Base-by-base conservation (phyloP, 2,888 invertebrate species). In the Melanostoma scalare region DNA sequence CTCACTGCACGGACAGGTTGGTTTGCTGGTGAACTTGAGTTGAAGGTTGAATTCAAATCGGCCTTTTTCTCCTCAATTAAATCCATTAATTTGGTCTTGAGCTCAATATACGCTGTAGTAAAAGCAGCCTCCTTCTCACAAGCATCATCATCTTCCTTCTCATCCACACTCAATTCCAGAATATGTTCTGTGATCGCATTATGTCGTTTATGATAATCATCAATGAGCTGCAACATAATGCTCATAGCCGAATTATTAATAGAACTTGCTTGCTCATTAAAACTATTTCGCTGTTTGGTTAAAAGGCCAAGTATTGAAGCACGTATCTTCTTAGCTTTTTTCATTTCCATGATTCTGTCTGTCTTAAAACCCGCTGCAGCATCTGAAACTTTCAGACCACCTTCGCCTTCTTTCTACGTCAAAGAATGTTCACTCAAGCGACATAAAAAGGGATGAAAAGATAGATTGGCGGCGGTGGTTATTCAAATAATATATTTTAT, bases 251-350 rank as follows among this genome's bases (percentile, higher is more conserved):
- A 63, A 48, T 63, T 9, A n/a, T 6, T 48, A 36, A 50, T 48
- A 4, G 33, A 10, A 1, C 20, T 36, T 46, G 35, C 36, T 5
- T 38, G 33, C n/a, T 48, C 48, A 35, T 5, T 31, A 38, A 63
- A 50, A 31, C 20, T 20, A 35, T 63, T 63, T 9, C 38, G 40
- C 20, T 63, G 63, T 38, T 63, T 63, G 0, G 48, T 38, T 9
- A 63, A 20, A 5, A 63, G 30, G 2, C 63, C 63, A 2, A 63
- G n/a, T 38, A 63, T 38, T 35, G 63, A 50, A n/a, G 63, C 50
- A 35, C 36, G 38, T 9, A 63, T 35, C 36, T 50, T 63, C 6
- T 63, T 63, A 3, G 63, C 63, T 38, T 48, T 63, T 48, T 63
- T 63, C 10, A 50, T 30, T 42, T 58, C 58, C 8, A 20, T 20